Evolutionary conservation across 2,113 vertebrate species (phyloP).

Genomic region (Macquaria australasica): DNA sequence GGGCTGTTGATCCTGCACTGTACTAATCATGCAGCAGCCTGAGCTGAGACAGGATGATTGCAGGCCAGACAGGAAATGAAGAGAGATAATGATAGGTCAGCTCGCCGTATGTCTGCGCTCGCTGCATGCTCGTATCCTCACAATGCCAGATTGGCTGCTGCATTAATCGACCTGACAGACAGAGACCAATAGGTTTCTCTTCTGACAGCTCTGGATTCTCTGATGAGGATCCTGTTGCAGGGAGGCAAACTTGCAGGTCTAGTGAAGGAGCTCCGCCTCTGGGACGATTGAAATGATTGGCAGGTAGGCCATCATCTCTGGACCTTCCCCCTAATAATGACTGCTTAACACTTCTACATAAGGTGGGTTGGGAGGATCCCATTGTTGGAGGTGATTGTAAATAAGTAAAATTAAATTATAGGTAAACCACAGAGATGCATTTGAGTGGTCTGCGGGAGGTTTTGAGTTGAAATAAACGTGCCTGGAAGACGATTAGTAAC

Average conservation of each 20-base stretch:
- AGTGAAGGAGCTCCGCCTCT: slow-evolving; percentile 15
- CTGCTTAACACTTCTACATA: slow-evolving; percentile 25
- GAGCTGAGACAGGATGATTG: slow-evolving; percentile 79
- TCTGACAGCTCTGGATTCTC: slow-evolving; percentile 50
- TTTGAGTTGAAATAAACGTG: slow-evolving; percentile 32
- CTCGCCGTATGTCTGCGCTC: slow-evolving; percentile 65
- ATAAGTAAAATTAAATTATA: slow-evolving; percentile 10
- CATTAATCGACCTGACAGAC: slow-evolving; percentile 75
- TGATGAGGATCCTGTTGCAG: slow-evolving; percentile 41
- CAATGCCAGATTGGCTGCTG: slow-evolving; percentile 61
- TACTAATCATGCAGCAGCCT: slow-evolving; percentile 74
- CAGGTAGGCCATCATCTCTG: slow-evolving; percentile 29
- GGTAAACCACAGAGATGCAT: slow-evolving; percentile 4
- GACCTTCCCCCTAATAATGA: slow-evolving; percentile 9
- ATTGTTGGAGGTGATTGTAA: slow-evolving; percentile 1
- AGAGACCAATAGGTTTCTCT: slow-evolving; percentile 61
- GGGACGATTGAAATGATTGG: slow-evolving; percentile 25
- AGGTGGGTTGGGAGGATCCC: slow-evolving; percentile 1
- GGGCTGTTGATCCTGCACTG: slow-evolving; percentile 72
- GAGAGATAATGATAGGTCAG: slow-evolving; percentile 80
- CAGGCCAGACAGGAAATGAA: slow-evolving; percentile 81
- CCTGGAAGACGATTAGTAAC: slow-evolving; percentile 68
- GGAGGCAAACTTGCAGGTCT: slow-evolving; percentile 13
- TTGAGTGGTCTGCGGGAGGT: slow-evolving; percentile 12
- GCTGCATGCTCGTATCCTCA: slow-evolving; percentile 51